A percentile compares a stretch with the other conserved stretches of the same genome.
phyloP scores from a whole-genome alignment of 2,888 invertebrate species.

The Tipula unca region DNA sequence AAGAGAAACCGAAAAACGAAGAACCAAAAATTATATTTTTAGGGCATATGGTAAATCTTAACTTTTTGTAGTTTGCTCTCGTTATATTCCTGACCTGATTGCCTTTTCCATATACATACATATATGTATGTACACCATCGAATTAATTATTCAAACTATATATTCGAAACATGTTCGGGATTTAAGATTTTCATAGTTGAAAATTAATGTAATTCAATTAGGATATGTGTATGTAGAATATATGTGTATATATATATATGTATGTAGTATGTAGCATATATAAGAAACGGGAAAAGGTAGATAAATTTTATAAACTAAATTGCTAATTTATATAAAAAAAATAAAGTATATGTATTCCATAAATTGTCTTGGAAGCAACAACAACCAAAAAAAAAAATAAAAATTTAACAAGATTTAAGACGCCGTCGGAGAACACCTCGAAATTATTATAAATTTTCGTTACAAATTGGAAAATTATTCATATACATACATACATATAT shows the following conservation, averaged over 20 bases:
- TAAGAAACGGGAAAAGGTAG: background rate
- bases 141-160: background rate
- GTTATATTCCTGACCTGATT: background rate
- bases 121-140: background rate
- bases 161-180: conserved; percentile 14
- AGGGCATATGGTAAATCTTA: conserved; percentile 8
- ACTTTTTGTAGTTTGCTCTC: background rate
- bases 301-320: background rate
- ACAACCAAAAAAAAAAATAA: background rate
- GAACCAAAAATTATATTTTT: background rate
- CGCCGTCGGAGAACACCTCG: background rate
- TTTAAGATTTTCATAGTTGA: background rate
- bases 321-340: background rate
- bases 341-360: background rate
- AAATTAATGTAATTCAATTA: conserved; percentile 14
- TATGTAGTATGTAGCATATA: no score
- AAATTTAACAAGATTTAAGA: background rate
- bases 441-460: background rate
- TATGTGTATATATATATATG: background rate
- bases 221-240: background rate
- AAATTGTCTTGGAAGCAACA: background rate
- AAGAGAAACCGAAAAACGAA: background rate
- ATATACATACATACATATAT: no score
- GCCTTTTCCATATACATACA: background rate
- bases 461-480: background rate